Percentiles rank a stretch among this genome's conserved stretches.
Evolutionary conservation across 1,140 invertebrate genomes (phyloP).

Genomic region (Himalopsyche phryganea): DNA sequence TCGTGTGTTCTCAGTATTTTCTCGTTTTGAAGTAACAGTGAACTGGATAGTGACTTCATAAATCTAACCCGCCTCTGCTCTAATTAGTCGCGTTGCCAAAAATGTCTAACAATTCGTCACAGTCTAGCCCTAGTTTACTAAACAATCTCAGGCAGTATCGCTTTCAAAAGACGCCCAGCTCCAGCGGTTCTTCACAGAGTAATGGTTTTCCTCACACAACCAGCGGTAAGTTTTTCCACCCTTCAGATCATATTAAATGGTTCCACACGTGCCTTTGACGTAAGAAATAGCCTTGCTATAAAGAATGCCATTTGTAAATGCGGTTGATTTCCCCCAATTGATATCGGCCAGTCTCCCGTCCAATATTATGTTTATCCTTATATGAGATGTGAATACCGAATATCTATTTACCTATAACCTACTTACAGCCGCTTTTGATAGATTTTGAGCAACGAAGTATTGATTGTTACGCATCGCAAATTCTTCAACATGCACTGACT

Average conservation of each 20-base stretch:
- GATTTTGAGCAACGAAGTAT: too few relatives aligned
- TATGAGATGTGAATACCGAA: too few relatives aligned
- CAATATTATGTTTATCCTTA: too few relatives aligned
- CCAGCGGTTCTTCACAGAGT: constrained; percentile 22
- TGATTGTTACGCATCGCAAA: too few relatives aligned
- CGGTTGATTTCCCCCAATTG: constrained; percentile 14
- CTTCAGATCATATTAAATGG: constrained; percentile 35
- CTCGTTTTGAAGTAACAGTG: too few relatives aligned
- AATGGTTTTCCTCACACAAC: constrained; percentile 11
- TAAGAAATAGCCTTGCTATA: constrained; percentile 11
- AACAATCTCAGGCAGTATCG: constrained; percentile 52
- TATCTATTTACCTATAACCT: too few relatives aligned
- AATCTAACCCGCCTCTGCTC: too few relatives aligned
- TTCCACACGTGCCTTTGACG: constrained; percentile 33
- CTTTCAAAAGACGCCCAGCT: constrained; percentile 48
- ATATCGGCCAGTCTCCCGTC: not conserved
- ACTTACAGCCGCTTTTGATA: too few relatives aligned
- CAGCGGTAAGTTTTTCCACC: constrained; percentile 36
- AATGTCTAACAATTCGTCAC: constrained; percentile 16
- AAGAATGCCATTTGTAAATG: not conserved
- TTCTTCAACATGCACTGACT: too few relatives aligned
- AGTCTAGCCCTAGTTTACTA: constrained; percentile 46
- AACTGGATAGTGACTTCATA: too few relatives aligned
- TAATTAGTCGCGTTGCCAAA: not conserved
- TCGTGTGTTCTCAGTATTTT: too few relatives aligned